Conservation (phyloP, 2,113 vertebrate genomes). For the Cryptotis parvus region DNA sequence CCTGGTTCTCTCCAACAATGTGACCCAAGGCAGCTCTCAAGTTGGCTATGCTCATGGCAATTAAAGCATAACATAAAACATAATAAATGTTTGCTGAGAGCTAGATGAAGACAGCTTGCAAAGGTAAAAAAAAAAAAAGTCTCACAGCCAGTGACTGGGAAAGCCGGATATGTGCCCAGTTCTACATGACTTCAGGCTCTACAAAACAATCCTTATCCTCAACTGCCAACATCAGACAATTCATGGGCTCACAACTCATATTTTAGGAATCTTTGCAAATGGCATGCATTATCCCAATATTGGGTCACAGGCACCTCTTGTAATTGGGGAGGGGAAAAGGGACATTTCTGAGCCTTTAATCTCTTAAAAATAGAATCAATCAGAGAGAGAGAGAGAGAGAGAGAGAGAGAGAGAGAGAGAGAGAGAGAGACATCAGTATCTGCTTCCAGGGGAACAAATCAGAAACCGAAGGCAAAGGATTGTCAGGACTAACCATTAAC, state of each 20-base stretch:
- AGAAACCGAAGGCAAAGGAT: background rate
- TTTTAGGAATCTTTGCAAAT: background rate
- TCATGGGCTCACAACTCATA: no score
- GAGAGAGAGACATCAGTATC: background rate
- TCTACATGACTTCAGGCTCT: background rate
- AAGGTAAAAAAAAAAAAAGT: background rate
- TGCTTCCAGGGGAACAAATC: background rate
- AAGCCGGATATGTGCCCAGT: no score
- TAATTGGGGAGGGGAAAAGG: background rate
- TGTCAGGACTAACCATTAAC: background rate
- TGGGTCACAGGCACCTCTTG: background rate
- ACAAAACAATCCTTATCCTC: background rate
- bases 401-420: no score
- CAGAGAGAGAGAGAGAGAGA: no score
- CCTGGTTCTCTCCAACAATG: background rate
- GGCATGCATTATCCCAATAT: background rate
- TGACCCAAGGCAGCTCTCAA: background rate
- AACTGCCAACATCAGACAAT: no score
- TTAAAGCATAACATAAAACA: background rate
- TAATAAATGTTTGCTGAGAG: background rate
- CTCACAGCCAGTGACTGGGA: background rate
- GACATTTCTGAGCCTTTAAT: background rate
- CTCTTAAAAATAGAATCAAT: background rate
- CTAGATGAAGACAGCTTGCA: background rate
- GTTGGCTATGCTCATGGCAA: background rate